Conservation (phyloP, 2,113 vertebrate genomes). For the Spermophilus dauricus region DNA sequence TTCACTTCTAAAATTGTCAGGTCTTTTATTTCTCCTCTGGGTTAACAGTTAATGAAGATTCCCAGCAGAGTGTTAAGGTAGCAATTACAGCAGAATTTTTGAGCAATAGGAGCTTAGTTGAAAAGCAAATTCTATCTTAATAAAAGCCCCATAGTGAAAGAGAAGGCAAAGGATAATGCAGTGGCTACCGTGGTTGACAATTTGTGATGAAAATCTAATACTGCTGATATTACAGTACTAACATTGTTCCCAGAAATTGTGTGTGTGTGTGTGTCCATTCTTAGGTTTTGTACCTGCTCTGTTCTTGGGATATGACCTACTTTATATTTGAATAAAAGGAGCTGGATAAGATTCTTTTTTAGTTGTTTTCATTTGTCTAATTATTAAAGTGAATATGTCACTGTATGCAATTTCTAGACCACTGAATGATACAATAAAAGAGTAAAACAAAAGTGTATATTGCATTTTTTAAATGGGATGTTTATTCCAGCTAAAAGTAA, state of each 20-base stretch:
- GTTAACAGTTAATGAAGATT: conserved; percentile 72
- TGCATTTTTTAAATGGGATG: not conserved
- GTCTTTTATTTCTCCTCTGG: conserved; percentile 49
- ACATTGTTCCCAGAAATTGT: not conserved
- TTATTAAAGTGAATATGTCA: not conserved
- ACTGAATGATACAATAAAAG: not conserved
- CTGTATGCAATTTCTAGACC: not conserved
- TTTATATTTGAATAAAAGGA: not conserved
- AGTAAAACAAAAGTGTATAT: not conserved
- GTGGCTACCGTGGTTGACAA: not conserved
- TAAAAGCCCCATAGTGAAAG: conserved; percentile 59
- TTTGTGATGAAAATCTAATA: not conserved
- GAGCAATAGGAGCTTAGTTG: conserved; percentile 17
- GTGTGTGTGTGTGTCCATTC: not conserved
- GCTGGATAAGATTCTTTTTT: not conserved
- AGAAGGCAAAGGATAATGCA: conserved; percentile 7
- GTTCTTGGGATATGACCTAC: not conserved
- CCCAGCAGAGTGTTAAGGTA: conserved; percentile 41
- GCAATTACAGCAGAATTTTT: conserved; percentile 64
- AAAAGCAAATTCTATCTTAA: conserved; percentile 63
- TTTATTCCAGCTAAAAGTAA: not conserved
- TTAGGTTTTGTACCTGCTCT: not conserved
- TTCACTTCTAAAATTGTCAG: conserved; percentile 40
- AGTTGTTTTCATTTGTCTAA: not conserved
- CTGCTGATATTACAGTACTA: not conserved